Base-by-base conservation (phyloP, 1,140 invertebrate genomes). In the Drosophila arawakana region DNA sequence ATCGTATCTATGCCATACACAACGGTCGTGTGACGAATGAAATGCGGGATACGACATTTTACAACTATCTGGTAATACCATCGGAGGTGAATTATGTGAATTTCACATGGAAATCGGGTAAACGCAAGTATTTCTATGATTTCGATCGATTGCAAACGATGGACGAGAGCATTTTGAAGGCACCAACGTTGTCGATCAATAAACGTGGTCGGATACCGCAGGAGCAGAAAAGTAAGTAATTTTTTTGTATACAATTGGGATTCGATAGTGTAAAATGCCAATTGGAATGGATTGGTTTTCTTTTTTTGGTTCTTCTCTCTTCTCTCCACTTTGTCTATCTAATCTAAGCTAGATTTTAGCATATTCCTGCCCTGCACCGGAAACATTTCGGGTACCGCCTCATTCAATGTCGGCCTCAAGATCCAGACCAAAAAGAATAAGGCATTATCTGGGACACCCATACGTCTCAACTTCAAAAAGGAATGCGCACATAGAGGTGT, bases 401-500 rank as follows among this genome's bases (percentile, higher is more conserved):
- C 96, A 59, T 97, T 99, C 92, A 95, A 95, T 73, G 96, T 99
- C 86, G 97, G 97, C 34, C 93, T 99, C 55, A 94, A 96, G 72
- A 97, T 99, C 73, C 95, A 97, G 93, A 96, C 94, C 91, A 94
- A 94, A 88, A 95, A 95, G 93, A 96, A 95, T 76, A 94, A 95
- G 88, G 95, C 96, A 52, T 93, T 98, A 65, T 95, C 96, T 86
- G 97, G 97, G 81, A 98, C 97, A 82, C 98, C 98, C 62, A 94
- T 99, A 72, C 95, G 96, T 90, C 94, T 99, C 74, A 96, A 95
- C 91, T 94, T 99, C 82, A 95, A 97, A 93, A 99, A 99, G 95
- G 96, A 98, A 95, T 99, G 98, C 94, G 95, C 96, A 93, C 95
- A 97, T 93, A 95, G 96, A 95, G 96, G 96, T 97, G 95, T 96